Conservation (phyloP, 2,888 invertebrate genomes). For the Ochlodes sylvanus region DNA sequence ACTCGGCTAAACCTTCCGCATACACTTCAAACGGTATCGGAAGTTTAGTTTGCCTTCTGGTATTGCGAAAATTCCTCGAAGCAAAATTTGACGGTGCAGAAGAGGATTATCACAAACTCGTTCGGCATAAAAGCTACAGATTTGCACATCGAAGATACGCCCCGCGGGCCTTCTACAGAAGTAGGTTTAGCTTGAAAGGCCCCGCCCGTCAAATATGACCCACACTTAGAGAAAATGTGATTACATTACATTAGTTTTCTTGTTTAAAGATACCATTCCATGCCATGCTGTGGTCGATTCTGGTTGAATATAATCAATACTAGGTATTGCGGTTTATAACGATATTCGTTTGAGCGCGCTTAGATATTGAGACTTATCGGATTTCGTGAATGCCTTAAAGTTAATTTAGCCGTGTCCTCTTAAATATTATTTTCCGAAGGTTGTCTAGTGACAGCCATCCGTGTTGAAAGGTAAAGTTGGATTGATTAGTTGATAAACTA, state of each 20-base stretch:
- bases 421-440: conserved; percentile 25
- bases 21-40: conserved; percentile 1
- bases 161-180: background rate
- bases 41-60: conserved; percentile 16
- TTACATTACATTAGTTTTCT: background rate
- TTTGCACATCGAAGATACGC: conserved; percentile 19
- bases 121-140: conserved; percentile 21
- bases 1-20: background rate
- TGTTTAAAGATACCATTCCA: background rate
- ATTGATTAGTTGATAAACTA: conserved; percentile 5
- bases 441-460: background rate
- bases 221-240: background rate
- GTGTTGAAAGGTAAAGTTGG: conserved; percentile 12
- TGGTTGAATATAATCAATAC: conserved; percentile 22
- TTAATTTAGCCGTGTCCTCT: conserved; percentile 23
- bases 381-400: conserved; percentile 33
- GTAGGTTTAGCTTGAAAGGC: background rate
- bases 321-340: conserved; percentile 31
- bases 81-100: conserved; percentile 20
- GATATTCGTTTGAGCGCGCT: conserved; percentile 30
- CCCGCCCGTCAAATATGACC: background rate
- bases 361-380: conserved; percentile 37
- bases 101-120: conserved; percentile 23
- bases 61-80: conserved; percentile 11
- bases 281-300: conserved; percentile 18